Evolutionary conservation across 2,888 invertebrate species (phyloP).

Genomic region (Lampropteryx suffumata): DNA sequence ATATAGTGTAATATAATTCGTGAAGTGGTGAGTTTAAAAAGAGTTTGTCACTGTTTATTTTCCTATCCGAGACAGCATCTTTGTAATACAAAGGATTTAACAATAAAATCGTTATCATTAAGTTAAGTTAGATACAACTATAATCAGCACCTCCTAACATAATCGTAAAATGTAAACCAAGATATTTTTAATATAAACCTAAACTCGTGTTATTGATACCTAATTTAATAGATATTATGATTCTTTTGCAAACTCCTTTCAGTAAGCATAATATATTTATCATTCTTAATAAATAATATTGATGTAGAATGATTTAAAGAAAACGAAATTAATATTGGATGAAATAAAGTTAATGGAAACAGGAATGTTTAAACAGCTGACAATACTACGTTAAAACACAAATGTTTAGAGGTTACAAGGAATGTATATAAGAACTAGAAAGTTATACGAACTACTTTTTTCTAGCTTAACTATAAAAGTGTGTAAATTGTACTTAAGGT

Average conservation of each 20-base stretch:
- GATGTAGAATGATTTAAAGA: constrained; percentile 44
- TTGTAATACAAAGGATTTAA: neutral
- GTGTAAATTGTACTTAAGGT: constrained; percentile 70
- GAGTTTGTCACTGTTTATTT: constrained; percentile 24
- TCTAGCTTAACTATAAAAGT: constrained; percentile 63
- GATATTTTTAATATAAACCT: too few relatives aligned
- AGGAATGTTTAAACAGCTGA: constrained; percentile 77
- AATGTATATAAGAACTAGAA: constrained; percentile 58
- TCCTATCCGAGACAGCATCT: neutral
- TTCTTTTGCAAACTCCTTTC: constrained; percentile 36
- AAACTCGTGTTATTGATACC: too few relatives aligned
- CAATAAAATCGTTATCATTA: too few relatives aligned
- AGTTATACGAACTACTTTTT: constrained; percentile 76
- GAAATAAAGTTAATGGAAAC: constrained; percentile 57
- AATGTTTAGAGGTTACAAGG: constrained; percentile 56
- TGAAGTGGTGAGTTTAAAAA: constrained; percentile 16
- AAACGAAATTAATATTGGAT: constrained; percentile 45
- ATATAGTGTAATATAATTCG: constrained; percentile 69
- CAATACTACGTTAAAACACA: constrained; percentile 78
- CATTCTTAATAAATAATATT: constrained; percentile 43
- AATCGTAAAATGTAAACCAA: too few relatives aligned
- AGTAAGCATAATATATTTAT: constrained; percentile 23
- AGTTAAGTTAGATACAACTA: too few relatives aligned
- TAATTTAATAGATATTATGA: neutral
- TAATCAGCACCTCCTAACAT: too few relatives aligned